Base-by-base conservation (phyloP, 2,888 invertebrate genomes). In the Zeuzera pyrina region DNA sequence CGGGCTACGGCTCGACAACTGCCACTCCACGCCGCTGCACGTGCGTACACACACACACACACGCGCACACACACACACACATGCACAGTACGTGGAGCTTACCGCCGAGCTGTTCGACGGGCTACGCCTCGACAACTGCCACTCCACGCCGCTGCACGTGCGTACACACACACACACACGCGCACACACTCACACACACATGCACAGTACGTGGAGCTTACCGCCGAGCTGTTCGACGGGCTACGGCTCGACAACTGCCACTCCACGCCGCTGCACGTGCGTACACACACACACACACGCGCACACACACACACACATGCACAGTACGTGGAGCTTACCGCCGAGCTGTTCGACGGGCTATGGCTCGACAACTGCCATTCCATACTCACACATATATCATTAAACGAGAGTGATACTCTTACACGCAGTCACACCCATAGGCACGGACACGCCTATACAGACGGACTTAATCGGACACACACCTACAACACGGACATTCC, bases 321-420 rank as follows among this genome's bases (percentile, higher is more conserved):
- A n/a, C n/a, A 90, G 47, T 99, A 99, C 77, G 94, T 96, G 2
- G 92, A 94, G 73, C 87, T 89, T 46, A 94, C 94, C 10, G 98
- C 97, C 1, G 87, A 85, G 55, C 88, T 95, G 51, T 99, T 99
- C 74, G 96, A 98, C 72, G 99, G 98, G 12, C 87, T 99, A 33
- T 89, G 99, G 13, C 87, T 99, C 45, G 99, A 99, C 78, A 99
- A 99, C 81, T 98, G 98, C 59, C 99, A 99, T 77, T 97, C 97
- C 13, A 99, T 99, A 14, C 99, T n/a, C n/a, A n/a, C n/a, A n/a
- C n/a, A n/a, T n/a, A n/a, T n/a, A n/a, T n/a, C n/a, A n/a, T n/a
- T n/a, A n/a, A n/a, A n/a, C n/a, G n/a, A n/a, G n/a, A n/a, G n/a
- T n/a, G n/a, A n/a, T n/a, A n/a, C n/a, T n/a, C n/a, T n/a, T n/a